Percentiles rank a stretch among this genome's conserved stretches.
These are phyloP conservation scores for Salmo trutta DNA, from an alignment of 2,797 vertebrate genomes.

Conservation along the genomic window DNA sequence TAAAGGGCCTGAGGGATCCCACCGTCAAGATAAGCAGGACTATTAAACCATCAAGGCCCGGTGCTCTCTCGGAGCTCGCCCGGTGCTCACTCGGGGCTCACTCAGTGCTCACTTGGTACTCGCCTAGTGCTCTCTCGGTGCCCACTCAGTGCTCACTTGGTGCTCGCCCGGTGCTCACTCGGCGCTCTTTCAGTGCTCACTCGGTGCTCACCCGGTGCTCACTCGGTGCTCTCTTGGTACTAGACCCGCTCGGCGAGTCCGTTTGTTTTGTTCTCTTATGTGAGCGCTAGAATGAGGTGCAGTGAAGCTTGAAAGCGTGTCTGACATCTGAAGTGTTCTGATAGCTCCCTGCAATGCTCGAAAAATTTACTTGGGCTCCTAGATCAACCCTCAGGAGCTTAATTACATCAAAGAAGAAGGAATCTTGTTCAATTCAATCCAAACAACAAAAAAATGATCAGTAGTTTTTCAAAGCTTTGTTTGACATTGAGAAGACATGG, in stretches of 20 bases:
- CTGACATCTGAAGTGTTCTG: conserved; percentile 75
- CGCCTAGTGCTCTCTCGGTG: not conserved
- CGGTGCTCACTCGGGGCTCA: too few relatives aligned
- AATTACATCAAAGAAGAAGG: conserved; percentile 89
- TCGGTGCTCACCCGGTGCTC: too few relatives aligned
- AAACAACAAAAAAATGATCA: conserved; percentile 84
- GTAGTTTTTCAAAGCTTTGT: conserved; percentile 81
- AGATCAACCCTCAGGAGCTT: conserved; percentile 84
- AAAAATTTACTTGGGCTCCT: conserved; percentile 84
- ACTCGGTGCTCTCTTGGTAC: not conserved
- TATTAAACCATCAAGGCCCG: conserved; percentile 56
- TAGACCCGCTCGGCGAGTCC: conserved; percentile 24
- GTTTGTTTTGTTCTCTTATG: conserved; percentile 66
- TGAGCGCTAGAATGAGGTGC: conserved; percentile 72
- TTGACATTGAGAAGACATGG: conserved; percentile 84
- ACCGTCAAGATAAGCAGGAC: conserved; percentile 62
- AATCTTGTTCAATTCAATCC: conserved; percentile 85
- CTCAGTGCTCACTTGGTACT: too few relatives aligned
- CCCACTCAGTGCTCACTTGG: not conserved
- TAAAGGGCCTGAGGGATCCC: conserved; percentile 63
- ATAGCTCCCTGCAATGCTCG: conserved; percentile 73
- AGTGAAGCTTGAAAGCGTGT: conserved; percentile 73
- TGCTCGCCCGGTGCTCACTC: not conserved
- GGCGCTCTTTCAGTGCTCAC: too few relatives aligned
- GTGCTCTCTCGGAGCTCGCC: too few relatives aligned